These are phyloP conservation scores for Donacobius atricapilla DNA, from an alignment of 2,113 vertebrate genomes.

Conservation along the genomic window DNA sequence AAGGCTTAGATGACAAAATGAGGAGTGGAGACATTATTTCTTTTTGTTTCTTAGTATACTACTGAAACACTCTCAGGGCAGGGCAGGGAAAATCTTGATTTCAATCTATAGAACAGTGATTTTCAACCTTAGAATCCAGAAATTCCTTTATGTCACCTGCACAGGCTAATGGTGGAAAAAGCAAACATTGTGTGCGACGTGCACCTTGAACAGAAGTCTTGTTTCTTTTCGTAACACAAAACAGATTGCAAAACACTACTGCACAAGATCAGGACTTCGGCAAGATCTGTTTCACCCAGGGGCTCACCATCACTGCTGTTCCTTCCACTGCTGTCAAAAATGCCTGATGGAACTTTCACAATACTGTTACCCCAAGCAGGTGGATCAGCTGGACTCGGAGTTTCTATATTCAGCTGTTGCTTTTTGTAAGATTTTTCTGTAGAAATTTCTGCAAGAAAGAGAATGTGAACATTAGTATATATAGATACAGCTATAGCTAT, in stretches of 20 bases:
- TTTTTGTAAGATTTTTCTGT: conserved; percentile 55
- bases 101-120: neutral
- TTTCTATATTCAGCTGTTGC: conserved; percentile 60
- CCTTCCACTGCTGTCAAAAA: conserved; percentile 76
- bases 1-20: neutral
- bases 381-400: conserved; percentile 61
- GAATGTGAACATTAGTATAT: neutral
- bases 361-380: conserved; percentile 80
- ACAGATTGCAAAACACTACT: neutral
- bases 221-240: neutral
- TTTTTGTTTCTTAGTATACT: neutral
- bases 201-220: neutral
- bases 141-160: neutral
- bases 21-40: neutral
- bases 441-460: conserved; percentile 46
- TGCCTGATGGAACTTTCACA: conserved; percentile 85
- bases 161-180: neutral
- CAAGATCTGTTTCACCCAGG: neutral
- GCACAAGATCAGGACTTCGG: neutral
- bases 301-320: conserved; percentile 80
- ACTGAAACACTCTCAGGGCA: neutral
- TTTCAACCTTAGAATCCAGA: neutral
- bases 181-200: accelerated
- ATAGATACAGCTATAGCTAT: neutral
- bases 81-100: neutral